Base-by-base conservation (phyloP, 2,113 vertebrate species). In the Prionailurus bengalensis region DNA sequence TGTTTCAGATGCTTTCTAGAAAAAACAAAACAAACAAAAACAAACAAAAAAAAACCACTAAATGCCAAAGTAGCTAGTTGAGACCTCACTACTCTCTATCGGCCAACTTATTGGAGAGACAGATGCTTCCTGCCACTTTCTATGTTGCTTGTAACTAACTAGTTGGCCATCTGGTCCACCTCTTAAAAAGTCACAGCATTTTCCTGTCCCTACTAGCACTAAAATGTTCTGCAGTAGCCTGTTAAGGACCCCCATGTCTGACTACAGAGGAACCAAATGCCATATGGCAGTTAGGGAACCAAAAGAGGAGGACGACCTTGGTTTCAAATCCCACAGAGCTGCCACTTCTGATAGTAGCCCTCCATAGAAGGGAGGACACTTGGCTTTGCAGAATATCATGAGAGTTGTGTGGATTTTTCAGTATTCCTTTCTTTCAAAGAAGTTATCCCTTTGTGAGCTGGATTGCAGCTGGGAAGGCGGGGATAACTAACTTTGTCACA, bases 1-100 rank as follows among this genome's bases (percentile, higher is more conserved):
- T 53, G 31, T 81, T 81, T 95, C 91, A 82, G 51, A 31, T 76
- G 31, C 68, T 95, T 70, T 91, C 53, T 85, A 84, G 31, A 53
- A 73, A 71, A 78, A 79, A 74, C 23, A 48, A 39, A 79, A 74
- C 45, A 45, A 45, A 45, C 45, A 45, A 45, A 45, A 45, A 45
- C 45, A 45, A 45, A 45, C 1, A 39, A 42, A 42, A 29, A 48
- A 39, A 79, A 74, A 31, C 17, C 15, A 81, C 55, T 91, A 42
- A 65, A 76, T 65, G 65, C 39, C 33, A 55, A 29, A 31, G 23
- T 51, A 45, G 29, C 33, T 70, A 81, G 39, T 11, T 65, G 61
- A 96, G 25, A 33, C 45, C 53, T 63, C 42, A 17, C 39, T 87
- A n/a, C 13, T 65, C 53, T 91, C 25, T 53, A 7, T 76, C 25